These are phyloP conservation scores for Stenoptilia bipunctidactyla DNA, from an alignment of 2,888 invertebrate genomes.

Conservation along the genomic window DNA sequence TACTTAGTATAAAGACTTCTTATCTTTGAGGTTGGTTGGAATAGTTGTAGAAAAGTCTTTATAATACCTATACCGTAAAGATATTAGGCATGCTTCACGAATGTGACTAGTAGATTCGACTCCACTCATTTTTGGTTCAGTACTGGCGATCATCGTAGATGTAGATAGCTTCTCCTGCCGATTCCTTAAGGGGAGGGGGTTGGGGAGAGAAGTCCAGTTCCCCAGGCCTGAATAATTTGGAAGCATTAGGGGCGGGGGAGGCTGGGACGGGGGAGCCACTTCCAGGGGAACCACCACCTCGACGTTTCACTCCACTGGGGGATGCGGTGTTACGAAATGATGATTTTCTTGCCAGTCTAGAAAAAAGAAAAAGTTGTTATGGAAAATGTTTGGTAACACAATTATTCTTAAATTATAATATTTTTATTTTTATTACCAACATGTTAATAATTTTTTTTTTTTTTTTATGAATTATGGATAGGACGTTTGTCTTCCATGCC, in stretches of 20 bases:
- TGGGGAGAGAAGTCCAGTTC: conserved; percentile 56
- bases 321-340: conserved; percentile 71
- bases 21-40: too few species aligned
- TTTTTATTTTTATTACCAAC: too few species aligned
- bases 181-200: conserved; percentile 69
- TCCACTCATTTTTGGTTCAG: conserved; percentile 25
- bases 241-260: conserved; percentile 61
- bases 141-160: conserved; percentile 64
- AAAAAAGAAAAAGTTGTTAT: too few species aligned
- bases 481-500: too few species aligned
- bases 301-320: conserved; percentile 54
- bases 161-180: conserved; percentile 77
- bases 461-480: too few species aligned
- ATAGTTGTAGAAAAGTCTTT: too few species aligned
- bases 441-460: too few species aligned
- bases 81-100: conserved; percentile 23
- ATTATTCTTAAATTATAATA: too few species aligned
- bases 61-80: too few species aligned
- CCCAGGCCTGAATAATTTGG: conserved; percentile 59
- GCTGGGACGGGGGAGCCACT: conserved; percentile 57
- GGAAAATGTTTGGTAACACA: too few species aligned
- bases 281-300: conserved; percentile 51
- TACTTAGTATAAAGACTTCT: too few species aligned
- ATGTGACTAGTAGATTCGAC: conserved; percentile 14
- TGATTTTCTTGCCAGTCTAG: conserved; percentile 76